A percentile compares a stretch with the other conserved stretches of the same genome.
Conservation (phyloP, 2,888 invertebrate genomes). For the Cheilosia variabilis region DNA sequence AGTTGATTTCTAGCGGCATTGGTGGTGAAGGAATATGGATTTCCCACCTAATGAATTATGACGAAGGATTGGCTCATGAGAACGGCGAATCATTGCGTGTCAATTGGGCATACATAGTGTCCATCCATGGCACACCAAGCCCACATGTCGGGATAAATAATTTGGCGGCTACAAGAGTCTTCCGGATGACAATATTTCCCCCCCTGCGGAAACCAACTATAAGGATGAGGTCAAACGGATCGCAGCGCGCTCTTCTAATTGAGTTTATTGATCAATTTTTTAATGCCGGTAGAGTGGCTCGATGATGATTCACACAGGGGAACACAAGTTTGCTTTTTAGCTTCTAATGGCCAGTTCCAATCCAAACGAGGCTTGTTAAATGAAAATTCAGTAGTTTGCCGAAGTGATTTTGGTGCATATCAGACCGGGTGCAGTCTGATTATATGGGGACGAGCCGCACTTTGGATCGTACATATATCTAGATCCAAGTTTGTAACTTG, state of each 20-base stretch:
- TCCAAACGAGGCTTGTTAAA: slow-evolving; percentile 34
- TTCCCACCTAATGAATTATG: slow-evolving; percentile 69
- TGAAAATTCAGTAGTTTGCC: slow-evolving; percentile 61
- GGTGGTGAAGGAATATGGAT: slow-evolving; percentile 65
- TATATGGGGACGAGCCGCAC: background rate
- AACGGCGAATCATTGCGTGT: slow-evolving; percentile 62
- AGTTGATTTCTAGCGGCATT: slow-evolving; percentile 59
- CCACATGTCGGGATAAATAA: slow-evolving; percentile 43
- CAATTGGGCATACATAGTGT: slow-evolving; percentile 57
- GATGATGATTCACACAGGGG: slow-evolving; percentile 46
- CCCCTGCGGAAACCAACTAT: background rate
- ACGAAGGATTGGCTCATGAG: slow-evolving; percentile 51
- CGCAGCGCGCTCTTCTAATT: slow-evolving; percentile 41
- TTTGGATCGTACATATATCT: slow-evolving; percentile 5
- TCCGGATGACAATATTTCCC: slow-evolving; percentile 49
- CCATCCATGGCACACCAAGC: slow-evolving; percentile 35
- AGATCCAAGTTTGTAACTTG: slow-evolving; percentile 22
- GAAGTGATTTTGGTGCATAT: slow-evolving; percentile 6
- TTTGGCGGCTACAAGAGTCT: slow-evolving; percentile 4
- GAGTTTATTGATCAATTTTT: slow-evolving; percentile 68
- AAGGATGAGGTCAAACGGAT: slow-evolving; percentile 34
- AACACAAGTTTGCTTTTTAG: slow-evolving; percentile 58
- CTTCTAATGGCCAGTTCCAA: slow-evolving; percentile 33
- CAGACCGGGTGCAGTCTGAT: background rate
- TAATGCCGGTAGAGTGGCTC: slow-evolving; percentile 27